Percentiles rank a stretch among this genome's conserved stretches.
phyloP scores from a whole-genome alignment of 2,888 invertebrate species.

The Scaptomyza tumidula region DNA sequence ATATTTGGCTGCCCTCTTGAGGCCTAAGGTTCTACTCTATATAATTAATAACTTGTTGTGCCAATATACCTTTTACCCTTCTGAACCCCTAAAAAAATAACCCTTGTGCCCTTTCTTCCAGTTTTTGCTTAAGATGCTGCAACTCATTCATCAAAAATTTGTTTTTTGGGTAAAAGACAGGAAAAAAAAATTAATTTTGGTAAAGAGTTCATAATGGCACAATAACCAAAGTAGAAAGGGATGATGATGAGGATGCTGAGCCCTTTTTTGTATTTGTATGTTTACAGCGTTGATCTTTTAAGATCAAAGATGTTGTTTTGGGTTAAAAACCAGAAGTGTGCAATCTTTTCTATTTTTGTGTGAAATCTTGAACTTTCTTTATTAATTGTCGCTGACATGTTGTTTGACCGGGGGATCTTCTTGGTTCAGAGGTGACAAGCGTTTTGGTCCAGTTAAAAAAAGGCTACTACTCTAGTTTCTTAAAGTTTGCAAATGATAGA shows the following conservation, averaged over 20 bases:
- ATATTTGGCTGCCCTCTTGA: conserved; percentile 43
- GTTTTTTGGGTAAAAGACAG: conserved; percentile 53
- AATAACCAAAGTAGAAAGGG: conserved; percentile 31
- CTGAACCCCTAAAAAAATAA: conserved; percentile 38
- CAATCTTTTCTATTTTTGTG: conserved; percentile 31
- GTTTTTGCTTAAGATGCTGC: conserved; percentile 55
- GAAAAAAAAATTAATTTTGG: conserved; percentile 48
- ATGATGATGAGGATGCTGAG: conserved; percentile 34
- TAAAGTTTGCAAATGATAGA: conserved; percentile 51
- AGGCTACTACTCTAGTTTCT: conserved; percentile 12
- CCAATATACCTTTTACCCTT: conserved; percentile 61
- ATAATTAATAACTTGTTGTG: conserved; percentile 77
- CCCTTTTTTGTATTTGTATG: conserved; percentile 20
- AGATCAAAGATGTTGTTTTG: conserved; percentile 67
- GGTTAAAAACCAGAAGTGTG: conserved; percentile 55
- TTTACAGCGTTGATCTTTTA: conserved; percentile 23
- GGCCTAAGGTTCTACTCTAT: conserved; percentile 4
- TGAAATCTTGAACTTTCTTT: conserved; percentile 70
- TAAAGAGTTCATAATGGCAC: conserved; percentile 63
- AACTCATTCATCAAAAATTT: conserved; percentile 35
- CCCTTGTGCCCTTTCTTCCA: conserved; percentile 15
- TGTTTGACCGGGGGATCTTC: conserved; percentile 28
- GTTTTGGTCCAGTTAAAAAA: conserved; percentile 62
- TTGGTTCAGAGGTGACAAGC: conserved; percentile 64
- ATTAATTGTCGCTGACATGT: conserved; percentile 68